Evolutionary conservation across 2,797 vertebrate genomes (phyloP), one percentile per base, ranked within the genome.

Genomic region (Ataeniobius toweri): DNA sequence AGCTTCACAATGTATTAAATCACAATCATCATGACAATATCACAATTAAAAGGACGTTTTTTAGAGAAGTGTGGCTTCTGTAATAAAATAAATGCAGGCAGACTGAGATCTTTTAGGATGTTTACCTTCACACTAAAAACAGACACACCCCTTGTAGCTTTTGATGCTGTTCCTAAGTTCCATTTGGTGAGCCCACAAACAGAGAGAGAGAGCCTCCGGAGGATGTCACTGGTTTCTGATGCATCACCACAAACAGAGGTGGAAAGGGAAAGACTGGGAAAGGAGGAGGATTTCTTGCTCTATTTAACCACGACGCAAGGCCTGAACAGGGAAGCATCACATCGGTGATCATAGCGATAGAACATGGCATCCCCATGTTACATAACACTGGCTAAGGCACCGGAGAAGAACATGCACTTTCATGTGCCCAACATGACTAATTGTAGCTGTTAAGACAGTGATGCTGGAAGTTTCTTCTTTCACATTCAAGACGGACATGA

Each of bases 151-250:
- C 74, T 78, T 81, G 83, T 74, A 63, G 74, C 51, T 74, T 78
- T 75, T 86, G 84, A 81, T 80, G 79, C 73, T 61, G 73, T 31
- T 85, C 69, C 80, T 73, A 79, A 83, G 76, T 86, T 87, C 86
- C 92, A 90, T 91, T 85, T 91, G 88, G 84, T 91, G 88, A 80
- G 82, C 86, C 85, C 85, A 86, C 86, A 55, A 86, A 80, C 81
- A 76, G 80, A 80, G 83, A 90, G 85, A 75, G n/a, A 51, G 81
- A 71, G 79, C 73, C 85, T 82, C 72, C 0, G 78, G 88, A 88
- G 78, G 77, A 81, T 74, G 82, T 83, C 80, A 65, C 80, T 69
- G 80, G 71, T 70, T 85, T 85, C 80, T 82, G 76, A 80, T 82
- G 80, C 74, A 83, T 77, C 85, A 78, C 82, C 74, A 53, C 70